Percentiles rank a stretch among this genome's conserved stretches.
Conservation (phyloP, 2,888 invertebrate species). For the Philhelius pedissequus region DNA sequence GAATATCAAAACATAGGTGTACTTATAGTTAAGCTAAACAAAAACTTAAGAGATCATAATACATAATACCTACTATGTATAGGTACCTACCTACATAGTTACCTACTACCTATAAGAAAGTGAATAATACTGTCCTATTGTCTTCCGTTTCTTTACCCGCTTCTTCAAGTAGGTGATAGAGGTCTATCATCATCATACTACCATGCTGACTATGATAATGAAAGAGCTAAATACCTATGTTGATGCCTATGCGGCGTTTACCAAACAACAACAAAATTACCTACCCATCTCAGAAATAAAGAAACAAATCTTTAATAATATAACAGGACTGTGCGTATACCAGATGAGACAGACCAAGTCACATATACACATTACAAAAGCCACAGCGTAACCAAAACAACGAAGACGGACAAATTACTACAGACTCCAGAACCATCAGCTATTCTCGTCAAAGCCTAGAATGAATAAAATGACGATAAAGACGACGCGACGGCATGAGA, state of each 20-base stretch:
- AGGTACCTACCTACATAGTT: neutral
- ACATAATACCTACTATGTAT: too few relatives aligned
- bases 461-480: constrained; percentile 66
- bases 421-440: neutral
- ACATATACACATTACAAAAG: neutral
- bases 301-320: constrained; percentile 22
- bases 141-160: neutral
- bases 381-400: neutral
- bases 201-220: constrained; percentile 58
- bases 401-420: constrained; percentile 66
- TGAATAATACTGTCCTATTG: neutral
- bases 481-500: constrained; percentile 65
- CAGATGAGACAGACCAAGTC: constrained; percentile 56
- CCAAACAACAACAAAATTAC: neutral
- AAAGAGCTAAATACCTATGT: constrained; percentile 45
- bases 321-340: constrained; percentile 67
- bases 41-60: neutral
- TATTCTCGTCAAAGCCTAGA: neutral
- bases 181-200: constrained; percentile 61
- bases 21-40: too few relatives aligned
- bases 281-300: constrained; percentile 25
- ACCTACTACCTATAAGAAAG: too few relatives aligned
- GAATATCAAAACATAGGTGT: too few relatives aligned
- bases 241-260: constrained; percentile 35
- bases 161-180: constrained; percentile 19